Percentiles rank a stretch among this genome's conserved stretches.
Conservation (phyloP, 2,797 vertebrate species). For the Myotis planiceps region DNA sequence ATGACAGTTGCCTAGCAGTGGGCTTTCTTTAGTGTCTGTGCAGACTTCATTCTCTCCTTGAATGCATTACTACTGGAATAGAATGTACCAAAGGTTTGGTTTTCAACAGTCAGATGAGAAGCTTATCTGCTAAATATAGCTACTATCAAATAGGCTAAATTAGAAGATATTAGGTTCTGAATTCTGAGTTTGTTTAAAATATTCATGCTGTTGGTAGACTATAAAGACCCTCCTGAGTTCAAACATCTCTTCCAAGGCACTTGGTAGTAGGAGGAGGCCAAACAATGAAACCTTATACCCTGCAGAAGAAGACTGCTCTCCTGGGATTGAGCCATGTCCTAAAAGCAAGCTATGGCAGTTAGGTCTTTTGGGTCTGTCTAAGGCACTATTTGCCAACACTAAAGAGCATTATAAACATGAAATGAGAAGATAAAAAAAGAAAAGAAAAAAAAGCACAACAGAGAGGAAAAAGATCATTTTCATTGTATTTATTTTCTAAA, state of each 20-base stretch:
- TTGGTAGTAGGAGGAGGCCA: background rate
- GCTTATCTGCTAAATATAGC: background rate
- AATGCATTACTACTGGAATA: background rate
- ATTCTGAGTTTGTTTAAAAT: conserved; percentile 38
- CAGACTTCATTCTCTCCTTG: background rate
- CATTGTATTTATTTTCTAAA: background rate
- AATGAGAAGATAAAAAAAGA: background rate
- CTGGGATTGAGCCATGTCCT: background rate
- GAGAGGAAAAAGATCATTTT: background rate
- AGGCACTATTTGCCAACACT: background rate
- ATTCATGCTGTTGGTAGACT: background rate
- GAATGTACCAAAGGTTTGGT: background rate
- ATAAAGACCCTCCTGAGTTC: background rate
- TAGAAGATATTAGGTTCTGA: background rate
- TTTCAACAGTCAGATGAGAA: background rate
- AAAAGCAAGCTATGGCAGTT: too few relatives aligned
- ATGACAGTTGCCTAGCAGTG: background rate
- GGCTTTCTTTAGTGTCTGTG: background rate
- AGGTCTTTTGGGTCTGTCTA: background rate
- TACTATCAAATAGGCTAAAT: background rate
- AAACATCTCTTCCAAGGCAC: background rate
- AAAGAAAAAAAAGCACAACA: background rate
- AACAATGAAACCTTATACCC: background rate
- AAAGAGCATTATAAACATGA: background rate
- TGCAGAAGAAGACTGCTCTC: background rate